Conservation (phyloP, 2,888 invertebrate species). For the Drosophila yooni region DNA sequence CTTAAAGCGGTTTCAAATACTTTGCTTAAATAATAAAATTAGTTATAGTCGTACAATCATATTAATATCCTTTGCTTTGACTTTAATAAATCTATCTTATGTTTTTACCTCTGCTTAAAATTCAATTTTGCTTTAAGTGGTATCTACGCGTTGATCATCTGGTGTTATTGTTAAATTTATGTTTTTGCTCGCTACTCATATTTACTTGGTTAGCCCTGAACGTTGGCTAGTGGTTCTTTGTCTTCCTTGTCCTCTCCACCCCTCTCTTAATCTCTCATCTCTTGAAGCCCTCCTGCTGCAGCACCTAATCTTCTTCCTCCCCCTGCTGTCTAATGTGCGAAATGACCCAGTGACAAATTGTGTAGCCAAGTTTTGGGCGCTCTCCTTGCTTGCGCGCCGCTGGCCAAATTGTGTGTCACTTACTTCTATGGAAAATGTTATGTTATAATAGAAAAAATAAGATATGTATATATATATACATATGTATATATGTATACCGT, state of each 20-base stretch:
- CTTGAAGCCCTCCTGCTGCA: not conserved
- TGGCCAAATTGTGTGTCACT: conserved; percentile 28
- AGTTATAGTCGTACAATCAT: not conserved
- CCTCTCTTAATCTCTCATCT: not conserved
- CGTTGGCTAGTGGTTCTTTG: not conserved
- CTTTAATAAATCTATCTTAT: not conserved
- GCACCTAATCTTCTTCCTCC: conserved; percentile 12
- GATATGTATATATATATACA: conserved; percentile 19
- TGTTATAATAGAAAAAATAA: conserved; percentile 5
- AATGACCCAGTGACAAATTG: conserved; percentile 75
- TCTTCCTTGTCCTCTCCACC: not conserved
- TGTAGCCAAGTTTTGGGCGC: conserved; percentile 59
- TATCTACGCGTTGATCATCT: not conserved
- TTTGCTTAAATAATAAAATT: not conserved
- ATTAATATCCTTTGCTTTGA: not conserved
- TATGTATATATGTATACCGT: not conserved
- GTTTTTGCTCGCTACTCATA: conserved; percentile 8
- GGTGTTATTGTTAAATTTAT: not conserved
- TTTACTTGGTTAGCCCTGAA: conserved; percentile 21
- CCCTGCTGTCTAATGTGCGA: conserved; percentile 54
- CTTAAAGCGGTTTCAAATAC: not conserved
- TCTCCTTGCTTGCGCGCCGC: conserved; percentile 32
- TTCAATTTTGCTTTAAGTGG: not conserved
- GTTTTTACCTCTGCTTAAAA: not conserved
- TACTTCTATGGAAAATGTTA: conserved; percentile 5